Evolutionary conservation across 2,113 vertebrate species (phyloP).

Genomic region (Lampris incognitus): DNA sequence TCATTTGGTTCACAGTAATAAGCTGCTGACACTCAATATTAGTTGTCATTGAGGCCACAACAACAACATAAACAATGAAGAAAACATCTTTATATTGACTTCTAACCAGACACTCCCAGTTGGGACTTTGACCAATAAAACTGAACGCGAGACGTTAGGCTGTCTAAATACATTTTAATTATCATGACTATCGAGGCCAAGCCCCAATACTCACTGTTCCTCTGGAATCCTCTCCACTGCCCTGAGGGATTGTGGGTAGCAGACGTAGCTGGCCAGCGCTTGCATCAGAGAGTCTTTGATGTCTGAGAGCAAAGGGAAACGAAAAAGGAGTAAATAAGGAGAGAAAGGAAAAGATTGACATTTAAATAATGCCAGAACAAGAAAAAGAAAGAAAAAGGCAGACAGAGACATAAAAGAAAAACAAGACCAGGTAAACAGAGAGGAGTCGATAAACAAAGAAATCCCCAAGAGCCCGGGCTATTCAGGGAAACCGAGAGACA

Average conservation of each 20-base stretch:
- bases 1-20: no score
- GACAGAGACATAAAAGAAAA: not conserved
- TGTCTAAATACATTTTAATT: no score
- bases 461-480: no score
- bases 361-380: not conserved
- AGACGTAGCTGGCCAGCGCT: conserved; percentile 96
- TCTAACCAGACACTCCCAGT: not conserved
- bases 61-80: not conserved
- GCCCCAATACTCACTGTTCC: conserved; percentile 91
- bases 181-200: not conserved
- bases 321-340: not conserved
- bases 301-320: conserved; percentile 77
- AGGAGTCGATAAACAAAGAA: no score
- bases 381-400: not conserved
- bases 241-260: conserved; percentile 95
- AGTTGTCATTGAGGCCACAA: not conserved
- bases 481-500: no score
- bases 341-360: not conserved
- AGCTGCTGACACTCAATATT: not conserved
- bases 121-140: not conserved
- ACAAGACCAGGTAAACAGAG: not conserved
- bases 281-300: conserved; percentile 99
- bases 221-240: conserved; percentile 96
- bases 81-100: not conserved
- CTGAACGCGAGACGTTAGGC: not conserved